phyloP scores from a whole-genome alignment of 2,113 vertebrate genomes.

The Mugil cephalus region DNA sequence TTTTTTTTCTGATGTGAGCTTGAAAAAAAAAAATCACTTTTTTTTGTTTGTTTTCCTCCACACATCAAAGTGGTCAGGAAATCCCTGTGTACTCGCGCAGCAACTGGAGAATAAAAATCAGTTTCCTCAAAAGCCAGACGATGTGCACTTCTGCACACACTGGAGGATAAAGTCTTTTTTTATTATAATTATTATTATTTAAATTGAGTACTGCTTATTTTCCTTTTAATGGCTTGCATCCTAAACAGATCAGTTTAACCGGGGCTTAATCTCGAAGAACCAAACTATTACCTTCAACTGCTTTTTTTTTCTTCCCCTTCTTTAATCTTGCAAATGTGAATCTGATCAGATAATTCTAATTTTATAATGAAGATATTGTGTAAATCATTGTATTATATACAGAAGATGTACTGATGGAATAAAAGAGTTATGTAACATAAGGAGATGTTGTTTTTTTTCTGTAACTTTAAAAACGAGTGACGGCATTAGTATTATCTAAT shows the following conservation, averaged over 20 bases:
- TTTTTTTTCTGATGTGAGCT: slow-evolving; percentile 9
- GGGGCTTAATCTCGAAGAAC: background rate
- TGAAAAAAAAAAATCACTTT: slow-evolving; percentile 5
- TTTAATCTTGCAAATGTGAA: slow-evolving; percentile 79
- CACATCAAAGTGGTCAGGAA: slow-evolving; percentile 27
- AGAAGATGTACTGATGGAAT: slow-evolving; percentile 76
- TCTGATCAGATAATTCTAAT: slow-evolving; percentile 77
- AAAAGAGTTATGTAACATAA: slow-evolving; percentile 61
- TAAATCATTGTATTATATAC: slow-evolving; percentile 76
- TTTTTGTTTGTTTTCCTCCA: slow-evolving; percentile 18
- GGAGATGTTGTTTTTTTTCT: slow-evolving; percentile 1
- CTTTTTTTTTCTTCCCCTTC: background rate
- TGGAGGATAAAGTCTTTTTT: slow-evolving; percentile 45
- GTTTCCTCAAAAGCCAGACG: slow-evolving; percentile 52
- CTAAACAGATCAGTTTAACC: slow-evolving; percentile 7
- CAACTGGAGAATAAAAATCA: slow-evolving; percentile 34
- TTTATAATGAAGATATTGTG: slow-evolving; percentile 79
- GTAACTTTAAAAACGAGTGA: slow-evolving; percentile 5
- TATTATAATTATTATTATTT: no score
- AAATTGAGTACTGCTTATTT: slow-evolving; percentile 6
- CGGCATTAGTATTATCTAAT: no score
- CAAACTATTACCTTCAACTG: background rate
- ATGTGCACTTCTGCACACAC: slow-evolving; percentile 39
- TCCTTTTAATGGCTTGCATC: slow-evolving; percentile 15
- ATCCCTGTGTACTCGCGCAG: slow-evolving; percentile 23